Evolutionary conservation across 2,113 vertebrate species (phyloP).

Genomic region (Nematolebias whitei): DNA sequence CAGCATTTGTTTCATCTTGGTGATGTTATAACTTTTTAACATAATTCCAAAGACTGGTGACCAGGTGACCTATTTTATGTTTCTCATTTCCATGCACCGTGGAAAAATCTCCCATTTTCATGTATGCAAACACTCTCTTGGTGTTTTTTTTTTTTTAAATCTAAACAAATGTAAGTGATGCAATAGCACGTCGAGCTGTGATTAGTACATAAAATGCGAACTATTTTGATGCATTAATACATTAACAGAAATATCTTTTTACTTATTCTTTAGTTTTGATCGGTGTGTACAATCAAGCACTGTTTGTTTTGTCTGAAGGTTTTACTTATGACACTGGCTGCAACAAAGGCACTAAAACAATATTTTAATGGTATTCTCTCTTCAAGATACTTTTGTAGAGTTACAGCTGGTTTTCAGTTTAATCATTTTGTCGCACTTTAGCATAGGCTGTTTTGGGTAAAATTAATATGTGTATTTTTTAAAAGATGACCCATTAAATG

Average conservation of each 20-base stretch:
- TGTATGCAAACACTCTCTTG: conserved; percentile 54
- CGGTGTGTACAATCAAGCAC: too few relatives aligned
- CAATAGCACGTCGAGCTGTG: background rate
- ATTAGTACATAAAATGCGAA: background rate
- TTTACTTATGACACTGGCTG: too few relatives aligned
- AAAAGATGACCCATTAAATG: too few relatives aligned
- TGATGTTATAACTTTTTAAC: too few relatives aligned
- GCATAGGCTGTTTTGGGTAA: background rate
- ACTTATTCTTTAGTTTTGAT: background rate
- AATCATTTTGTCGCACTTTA: background rate
- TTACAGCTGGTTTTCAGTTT: background rate
- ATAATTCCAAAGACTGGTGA: conserved; percentile 3
- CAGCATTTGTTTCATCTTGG: too few relatives aligned
- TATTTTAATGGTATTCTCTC: too few relatives aligned
- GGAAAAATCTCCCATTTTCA: conserved; percentile 56
- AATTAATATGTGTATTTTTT: background rate
- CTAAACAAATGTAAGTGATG: conserved; percentile 14
- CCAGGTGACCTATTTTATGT: background rate
- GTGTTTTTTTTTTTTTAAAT: conserved; percentile 1
- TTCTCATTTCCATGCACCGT: conserved; percentile 64
- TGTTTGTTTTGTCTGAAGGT: too few relatives aligned
- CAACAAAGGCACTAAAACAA: too few relatives aligned
- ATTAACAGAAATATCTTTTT: background rate
- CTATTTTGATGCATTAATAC: background rate
- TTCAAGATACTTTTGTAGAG: too few relatives aligned